A percentile compares a stretch with the other conserved stretches of the same genome.
Evolutionary conservation across 2,797 vertebrate genomes (phyloP).

Genomic region (Karalla daura): DNA sequence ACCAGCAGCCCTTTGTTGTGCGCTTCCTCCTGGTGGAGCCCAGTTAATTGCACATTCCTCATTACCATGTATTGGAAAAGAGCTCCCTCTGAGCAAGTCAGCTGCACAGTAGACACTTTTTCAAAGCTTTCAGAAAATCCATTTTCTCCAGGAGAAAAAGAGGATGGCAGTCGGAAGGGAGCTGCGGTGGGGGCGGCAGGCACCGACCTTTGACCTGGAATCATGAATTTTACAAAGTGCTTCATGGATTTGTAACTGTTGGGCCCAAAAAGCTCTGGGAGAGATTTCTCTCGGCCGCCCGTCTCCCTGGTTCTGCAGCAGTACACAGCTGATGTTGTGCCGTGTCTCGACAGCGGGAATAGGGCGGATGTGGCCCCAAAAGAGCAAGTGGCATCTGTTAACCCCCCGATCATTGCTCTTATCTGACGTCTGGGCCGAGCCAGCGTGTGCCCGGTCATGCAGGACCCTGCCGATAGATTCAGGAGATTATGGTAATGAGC

Average conservation of each 20-base stretch:
- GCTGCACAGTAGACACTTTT: conserved; percentile 49
- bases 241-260: conserved; percentile 34
- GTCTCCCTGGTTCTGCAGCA: conserved; percentile 28
- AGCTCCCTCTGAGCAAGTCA: conserved; percentile 62
- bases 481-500: conserved; percentile 77
- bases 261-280: conserved; percentile 7
- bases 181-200: not conserved
- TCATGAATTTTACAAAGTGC: conserved; percentile 56
- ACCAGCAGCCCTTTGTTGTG: conserved; percentile 59
- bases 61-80: conserved; percentile 69
- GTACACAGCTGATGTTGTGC: conserved; percentile 21
- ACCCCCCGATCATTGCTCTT: conserved; percentile 76
- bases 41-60: conserved; percentile 72
- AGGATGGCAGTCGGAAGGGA: not conserved
- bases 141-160: conserved; percentile 32
- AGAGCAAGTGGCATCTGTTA: conserved; percentile 73
- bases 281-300: conserved; percentile 22
- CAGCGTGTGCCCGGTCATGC: conserved; percentile 67
- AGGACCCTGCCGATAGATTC: conserved; percentile 73
- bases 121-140: conserved; percentile 40
- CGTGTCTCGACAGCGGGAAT: conserved; percentile 53
- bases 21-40: conserved; percentile 53
- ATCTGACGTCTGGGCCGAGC: conserved; percentile 61
- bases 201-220: conserved; percentile 56
- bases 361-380: conserved; percentile 68